Evolutionary conservation across 2,888 invertebrate genomes (phyloP), one percentile per base, ranked within the genome.

Genomic region (Ophioninae sp.): DNA sequence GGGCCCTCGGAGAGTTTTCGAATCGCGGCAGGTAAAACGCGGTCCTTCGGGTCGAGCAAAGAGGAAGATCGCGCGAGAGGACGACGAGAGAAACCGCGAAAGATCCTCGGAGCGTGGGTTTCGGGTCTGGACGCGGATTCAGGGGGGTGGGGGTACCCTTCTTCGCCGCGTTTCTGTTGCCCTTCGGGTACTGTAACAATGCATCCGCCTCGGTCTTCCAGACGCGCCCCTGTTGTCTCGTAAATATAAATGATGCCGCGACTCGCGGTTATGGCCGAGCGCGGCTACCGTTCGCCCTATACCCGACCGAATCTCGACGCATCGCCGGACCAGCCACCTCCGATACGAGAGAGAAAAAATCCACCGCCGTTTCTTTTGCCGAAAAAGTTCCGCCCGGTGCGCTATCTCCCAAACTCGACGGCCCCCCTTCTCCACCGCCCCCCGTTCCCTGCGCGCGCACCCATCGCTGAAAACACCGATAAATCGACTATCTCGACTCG

Each of bases 171-270:
- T 30, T 30, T 30, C n/a, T 30, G 30, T 30, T 82, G 82, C 80
- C 82, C 78, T 82, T 80, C 80, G 83, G 83, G 59, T 79, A 81
- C 74, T 73, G 85, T 86, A 87, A 87, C 87, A 87, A 87, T 87
- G 86, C 86, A 79, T 30, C 70, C 83, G 80, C 82, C 76, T 83
- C 61, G 72, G n/a, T 73, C 81, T 73, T 59, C 75, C 85, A 83
- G 30, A 30, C 30, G 80, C 79, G 79, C 79, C 79, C 81, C 83
- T 83, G 86, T 86, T 87, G 91, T 91, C 92, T 92, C 91, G 92
- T 92, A 92, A 92, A 92, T 92, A 92, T 92, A 92, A 92, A 92
- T 91, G 91, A 92, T 91, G 90, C 91, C 90, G 90, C 90, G 90
- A 90, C 89, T 89, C 89, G 89, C 89, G 89, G 91, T 92, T 91